Evolutionary conservation across 2,888 invertebrate species (phyloP).

Genomic region (Idaea aversata): DNA sequence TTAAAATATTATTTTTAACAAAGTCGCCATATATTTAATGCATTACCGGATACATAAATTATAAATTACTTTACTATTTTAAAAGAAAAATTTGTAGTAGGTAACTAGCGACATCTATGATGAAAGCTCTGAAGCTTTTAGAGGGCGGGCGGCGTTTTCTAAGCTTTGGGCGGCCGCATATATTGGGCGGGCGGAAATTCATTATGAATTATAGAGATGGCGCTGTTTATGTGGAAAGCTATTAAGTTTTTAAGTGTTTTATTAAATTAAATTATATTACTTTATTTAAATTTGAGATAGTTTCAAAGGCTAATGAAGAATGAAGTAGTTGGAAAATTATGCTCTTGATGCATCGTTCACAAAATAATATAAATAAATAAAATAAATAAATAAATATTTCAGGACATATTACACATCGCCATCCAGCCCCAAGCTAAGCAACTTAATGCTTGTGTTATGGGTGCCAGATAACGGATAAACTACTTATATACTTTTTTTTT

Average conservation of each 20-base stretch:
- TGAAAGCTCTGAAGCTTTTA: neutral
- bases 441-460: too few relatives aligned
- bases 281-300: too few relatives aligned
- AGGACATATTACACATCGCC: too few relatives aligned
- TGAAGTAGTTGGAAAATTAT: too few relatives aligned
- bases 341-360: too few relatives aligned
- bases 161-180: neutral
- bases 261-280: neutral
- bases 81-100: neutral
- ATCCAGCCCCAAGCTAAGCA: too few relatives aligned
- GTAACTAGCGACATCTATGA: neutral
- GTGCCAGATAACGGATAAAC: too few relatives aligned
- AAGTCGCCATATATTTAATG: neutral
- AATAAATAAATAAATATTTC: too few relatives aligned
- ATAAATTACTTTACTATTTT: neutral
- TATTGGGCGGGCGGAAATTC: neutral
- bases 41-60: slow-evolving; percentile 1
- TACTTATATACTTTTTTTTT: too few relatives aligned
- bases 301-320: too few relatives aligned
- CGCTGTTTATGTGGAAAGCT: neutral
- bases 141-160: neutral
- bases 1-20: neutral
- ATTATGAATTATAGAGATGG: neutral
- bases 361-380: too few relatives aligned
- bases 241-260: neutral